Base-by-base conservation (phyloP, 2,797 vertebrate genomes). In the Basileuterus tristriatus region DNA sequence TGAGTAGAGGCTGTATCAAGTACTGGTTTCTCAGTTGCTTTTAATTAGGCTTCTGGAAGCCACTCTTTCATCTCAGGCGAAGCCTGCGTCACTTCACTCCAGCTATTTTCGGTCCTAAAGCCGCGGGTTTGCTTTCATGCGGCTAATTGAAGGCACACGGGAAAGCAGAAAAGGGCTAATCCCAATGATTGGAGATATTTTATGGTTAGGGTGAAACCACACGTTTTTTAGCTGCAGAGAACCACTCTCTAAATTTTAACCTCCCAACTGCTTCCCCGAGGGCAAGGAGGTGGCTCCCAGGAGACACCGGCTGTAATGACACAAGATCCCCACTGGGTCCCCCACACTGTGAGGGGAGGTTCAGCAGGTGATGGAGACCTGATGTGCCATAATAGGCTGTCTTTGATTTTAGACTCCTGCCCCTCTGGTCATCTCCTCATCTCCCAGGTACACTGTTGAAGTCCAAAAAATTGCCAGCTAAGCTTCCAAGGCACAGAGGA, bases 31-130 rank as follows among this genome's bases (percentile, higher is more conserved):
- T 98, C 98, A 98, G 98, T 99, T 98, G 98, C 98, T 99, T 98
- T 98, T 98, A 98, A 99, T 99, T 98, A 98, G 97, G 98, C 98
- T 99, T 98, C 98, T 98, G 98, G 98, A 98, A 98, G 98, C 98
- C 81, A 96, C 96, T 96, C 98, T 99, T 99, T 99, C 98, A 99
- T 99, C 98, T 98, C 24, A 2, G 96, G 96, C 84, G 67, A 97
- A 98, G 97, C 97, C 97, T 98, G 97, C 97, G 96, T 98, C 98
- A 98, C 97, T 98, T 98, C 71, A 78, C 97, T 97, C 90, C 96
- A 97, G 97, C 97, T 98, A 98, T 98, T 98, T 98, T 97, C 90
- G 30, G 98, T 97, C 98, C 97, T 97, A 98, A 98, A 98, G 98
- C 97, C 94, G 2, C 34, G 97, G 97, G 97, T 98, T 98, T 36